Evolutionary conservation across 2,113 vertebrate species (phyloP).

Genomic region (Microcebus lehilahytsara): DNA sequence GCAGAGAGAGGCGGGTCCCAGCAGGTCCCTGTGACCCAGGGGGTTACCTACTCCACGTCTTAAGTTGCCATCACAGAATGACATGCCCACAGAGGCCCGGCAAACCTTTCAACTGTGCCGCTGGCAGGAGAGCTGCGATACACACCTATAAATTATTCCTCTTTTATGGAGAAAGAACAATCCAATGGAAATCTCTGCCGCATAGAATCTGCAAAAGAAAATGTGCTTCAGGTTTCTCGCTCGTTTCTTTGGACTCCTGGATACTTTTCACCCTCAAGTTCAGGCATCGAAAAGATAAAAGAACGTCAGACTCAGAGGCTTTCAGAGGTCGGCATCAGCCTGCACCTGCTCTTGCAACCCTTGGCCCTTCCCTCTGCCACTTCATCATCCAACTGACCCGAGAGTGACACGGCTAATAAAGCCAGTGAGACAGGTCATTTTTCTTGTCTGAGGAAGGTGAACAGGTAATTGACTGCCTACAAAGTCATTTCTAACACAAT

Average conservation of each 20-base stretch:
- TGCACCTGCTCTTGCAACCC: accelerated
- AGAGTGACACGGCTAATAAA: neutral
- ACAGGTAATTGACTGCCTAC: neutral
- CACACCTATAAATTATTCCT: constrained; percentile 95
- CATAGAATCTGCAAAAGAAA: constrained; percentile 85
- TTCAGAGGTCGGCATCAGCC: neutral
- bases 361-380: neutral
- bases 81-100: neutral
- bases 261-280: neutral
- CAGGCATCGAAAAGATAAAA: neutral
- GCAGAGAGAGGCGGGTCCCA: neutral
- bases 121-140: neutral
- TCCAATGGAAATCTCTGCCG: constrained; percentile 88
- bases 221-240: neutral
- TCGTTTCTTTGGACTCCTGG: neutral
- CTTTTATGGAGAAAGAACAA: constrained; percentile 89
- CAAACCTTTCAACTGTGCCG: neutral
- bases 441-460: neutral
- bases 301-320: accelerated
- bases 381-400: neutral
- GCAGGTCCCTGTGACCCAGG: neutral
- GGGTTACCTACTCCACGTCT: accelerated
- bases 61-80: neutral
- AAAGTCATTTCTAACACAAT: neutral
- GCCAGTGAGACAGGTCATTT: neutral